Evolutionary conservation across 2,797 vertebrate species (phyloP).

Genomic region (Otolemur crassicaudatus): DNA sequence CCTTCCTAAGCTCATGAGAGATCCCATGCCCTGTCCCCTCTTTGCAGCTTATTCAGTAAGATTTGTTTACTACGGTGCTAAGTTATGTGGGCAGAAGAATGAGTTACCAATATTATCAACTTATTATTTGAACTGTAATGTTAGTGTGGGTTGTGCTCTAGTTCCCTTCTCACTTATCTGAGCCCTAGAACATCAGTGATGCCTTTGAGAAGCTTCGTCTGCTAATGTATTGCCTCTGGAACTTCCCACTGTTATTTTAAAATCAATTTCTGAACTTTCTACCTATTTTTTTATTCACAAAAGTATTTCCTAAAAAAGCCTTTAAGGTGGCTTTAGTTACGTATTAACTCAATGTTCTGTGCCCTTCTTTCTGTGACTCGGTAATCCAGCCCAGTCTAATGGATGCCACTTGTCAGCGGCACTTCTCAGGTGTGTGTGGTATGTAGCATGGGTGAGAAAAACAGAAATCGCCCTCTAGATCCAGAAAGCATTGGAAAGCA

Average conservation of each 20-base stretch:
- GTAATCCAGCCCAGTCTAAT: neutral
- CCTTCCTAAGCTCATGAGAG: neutral
- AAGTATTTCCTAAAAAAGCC: neutral
- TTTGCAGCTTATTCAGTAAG: neutral
- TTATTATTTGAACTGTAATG: neutral
- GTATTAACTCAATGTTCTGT: neutral
- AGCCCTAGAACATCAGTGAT: neutral
- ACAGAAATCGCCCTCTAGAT: neutral
- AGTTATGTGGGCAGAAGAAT: neutral
- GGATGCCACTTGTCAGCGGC: neutral
- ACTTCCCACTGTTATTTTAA: neutral
- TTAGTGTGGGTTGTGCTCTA: neutral
- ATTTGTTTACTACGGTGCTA: neutral
- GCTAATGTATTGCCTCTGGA: neutral
- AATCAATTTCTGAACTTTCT: neutral
- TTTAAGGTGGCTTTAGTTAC: neutral
- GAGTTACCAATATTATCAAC: neutral
- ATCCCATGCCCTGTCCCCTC: neutral
- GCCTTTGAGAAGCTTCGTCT: neutral
- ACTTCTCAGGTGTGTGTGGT: neutral
- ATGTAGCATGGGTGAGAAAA: neutral
- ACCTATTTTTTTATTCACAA: neutral
- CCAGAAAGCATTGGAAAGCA: neutral
- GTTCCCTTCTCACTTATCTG: neutral
- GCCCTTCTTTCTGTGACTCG: neutral